Base-by-base conservation (phyloP, 1,140 invertebrate genomes). In the Bombyx mandarina region DNA sequence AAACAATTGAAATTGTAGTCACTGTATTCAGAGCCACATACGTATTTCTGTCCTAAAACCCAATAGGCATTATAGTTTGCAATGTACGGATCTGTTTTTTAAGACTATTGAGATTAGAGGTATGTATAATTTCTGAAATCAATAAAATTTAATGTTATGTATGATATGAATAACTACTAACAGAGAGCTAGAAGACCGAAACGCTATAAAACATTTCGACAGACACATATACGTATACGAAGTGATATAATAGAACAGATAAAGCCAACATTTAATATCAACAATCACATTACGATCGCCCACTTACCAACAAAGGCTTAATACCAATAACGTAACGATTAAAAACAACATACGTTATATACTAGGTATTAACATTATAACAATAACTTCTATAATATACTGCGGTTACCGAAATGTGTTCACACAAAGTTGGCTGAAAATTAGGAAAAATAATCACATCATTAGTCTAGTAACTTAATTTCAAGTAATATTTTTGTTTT, bases 361-460 rank as follows among this genome's bases (percentile, higher is more conserved):
- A 65, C 63, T 65, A 69, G 69, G 68, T 82, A 77, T 88, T 89
- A 71, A 88, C 82, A 72, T 89, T 83, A 68, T 89, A 88, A 87
- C 73, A 75, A 75, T 77, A 77, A 84, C 77, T 79, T 75, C 77
- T 78, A 84, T 81, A 79, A 77, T 71, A 82, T 77, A 77, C 77
- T 76, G 73, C 77, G 74, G 73, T 80, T 79, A 80, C 75, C 76
- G 71, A 80, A 80, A 76, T 75, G 89, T 90, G 90, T 89, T 91
- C 92, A 92, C 91, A 92, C 91, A 91, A 92, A 91, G 90, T 92
- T 92, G 88, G 89, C 92, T 93, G 91, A 78, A 91, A 87, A 89
- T 84, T 79, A 79, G 82, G 81, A 86, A 79, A 81, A 77, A 82
- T 69, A 71, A 79, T 77, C 63, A 57, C 57, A 79, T 82, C 75